A percentile compares a stretch with the other conserved stretches of the same genome.
phyloP scores from a whole-genome alignment of 2,113 vertebrate genomes.

The Nettapus auritus region DNA sequence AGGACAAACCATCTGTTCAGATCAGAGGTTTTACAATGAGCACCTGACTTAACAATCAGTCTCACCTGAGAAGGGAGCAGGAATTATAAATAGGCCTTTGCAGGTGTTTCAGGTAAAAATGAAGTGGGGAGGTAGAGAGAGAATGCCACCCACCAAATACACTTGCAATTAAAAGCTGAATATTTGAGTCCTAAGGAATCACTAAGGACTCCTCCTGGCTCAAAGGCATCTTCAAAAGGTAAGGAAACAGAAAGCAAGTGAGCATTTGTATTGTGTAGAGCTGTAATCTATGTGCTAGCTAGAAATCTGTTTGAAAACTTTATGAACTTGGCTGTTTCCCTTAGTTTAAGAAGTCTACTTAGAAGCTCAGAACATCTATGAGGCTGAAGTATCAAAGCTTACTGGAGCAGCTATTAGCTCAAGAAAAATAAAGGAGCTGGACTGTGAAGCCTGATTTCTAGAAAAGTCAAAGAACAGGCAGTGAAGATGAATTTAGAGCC shows the following conservation, averaged over 20 bases:
- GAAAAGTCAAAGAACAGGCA: not conserved
- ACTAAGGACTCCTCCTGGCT: not conserved
- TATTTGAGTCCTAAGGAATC: not conserved
- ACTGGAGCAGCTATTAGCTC: not conserved
- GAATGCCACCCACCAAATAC: too few relatives aligned
- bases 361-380: not conserved
- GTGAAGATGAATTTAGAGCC: not conserved
- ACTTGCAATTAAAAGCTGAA: not conserved
- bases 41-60: not conserved
- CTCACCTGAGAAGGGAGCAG: not conserved
- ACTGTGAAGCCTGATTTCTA: not conserved
- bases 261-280: not conserved
- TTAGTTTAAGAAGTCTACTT: not conserved
- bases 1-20: not conserved
- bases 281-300: not conserved
- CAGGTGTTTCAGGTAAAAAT: not conserved
- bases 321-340: not conserved
- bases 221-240: not conserved
- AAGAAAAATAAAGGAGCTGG: not conserved
- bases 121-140: not conserved
- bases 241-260: not conserved
- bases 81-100: not conserved
- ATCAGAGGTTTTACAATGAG: not conserved
- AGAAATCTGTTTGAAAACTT: not conserved
- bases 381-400: not conserved